Evolutionary conservation across 1,140 invertebrate species (phyloP), one percentile per base, ranked within the genome.

Genomic region (Micrasema longulum): DNA sequence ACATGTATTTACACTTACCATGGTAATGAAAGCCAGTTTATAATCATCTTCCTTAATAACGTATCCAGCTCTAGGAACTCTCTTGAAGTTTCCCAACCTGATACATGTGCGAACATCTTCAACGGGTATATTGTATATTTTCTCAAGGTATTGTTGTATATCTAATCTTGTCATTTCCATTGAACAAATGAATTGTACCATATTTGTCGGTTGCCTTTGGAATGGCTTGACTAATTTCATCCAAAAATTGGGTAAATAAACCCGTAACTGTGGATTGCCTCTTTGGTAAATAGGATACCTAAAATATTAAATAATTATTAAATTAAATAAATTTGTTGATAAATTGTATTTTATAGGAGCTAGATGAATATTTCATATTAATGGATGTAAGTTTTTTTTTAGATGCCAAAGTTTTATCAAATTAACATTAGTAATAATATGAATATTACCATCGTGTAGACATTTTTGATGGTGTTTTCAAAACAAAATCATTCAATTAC

Each of bases 181-280:
- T 4, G 96, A 96, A 74, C 93, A 92, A 47, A 91, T 85, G 85
- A 98, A 98, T 50, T 91, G 86, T 0, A 96, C 92, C 45, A 92
- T 78, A 86, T 97, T 95, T 45, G 88, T 83, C 38, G 89, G 87
- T 60, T 92, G 91, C 18, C 88, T 84, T 1, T 78, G 43, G 4
- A 80, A 76, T 2, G 92, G 90, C 55, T 88, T 86, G 1, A 97
- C 87, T 3, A 98, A 76, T 84, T 97, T 98, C 91, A 98, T 92
- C 92, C 93, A 97, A 82, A 97, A 97, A 82, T 97, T 95, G 10
- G 96, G 95, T 20, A 98, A 81, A 83, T 95, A 97, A 31, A 97
- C 85, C 71, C 95, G 84, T 35, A 95, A 80, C 79, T 98, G 96
- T 20, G 96, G 95, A 82, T 95, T 94, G 9, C 95, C 96, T 82